Conservation (phyloP, 2,888 invertebrate genomes). For the Chrysolina haemoptera region DNA sequence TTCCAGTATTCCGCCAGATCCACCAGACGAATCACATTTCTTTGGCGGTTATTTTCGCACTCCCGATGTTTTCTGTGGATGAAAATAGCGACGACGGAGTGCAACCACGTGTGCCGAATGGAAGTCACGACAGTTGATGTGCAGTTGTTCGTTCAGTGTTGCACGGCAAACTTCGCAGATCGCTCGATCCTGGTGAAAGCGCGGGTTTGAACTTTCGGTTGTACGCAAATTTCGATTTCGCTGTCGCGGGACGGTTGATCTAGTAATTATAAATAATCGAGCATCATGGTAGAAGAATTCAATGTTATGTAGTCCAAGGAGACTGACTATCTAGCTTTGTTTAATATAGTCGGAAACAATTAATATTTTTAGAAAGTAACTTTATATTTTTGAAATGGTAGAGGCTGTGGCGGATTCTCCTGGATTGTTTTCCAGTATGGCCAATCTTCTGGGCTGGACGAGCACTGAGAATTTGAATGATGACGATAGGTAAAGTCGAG, state of each 20-base stretch:
- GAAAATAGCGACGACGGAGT: conserved; percentile 17
- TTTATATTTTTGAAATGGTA: conserved; percentile 44
- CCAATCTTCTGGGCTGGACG: conserved; percentile 60
- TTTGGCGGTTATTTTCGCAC: neutral
- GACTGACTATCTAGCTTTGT: neutral
- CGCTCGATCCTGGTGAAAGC: neutral
- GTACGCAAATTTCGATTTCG: neutral
- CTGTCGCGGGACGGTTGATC: neutral
- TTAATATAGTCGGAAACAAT: neutral
- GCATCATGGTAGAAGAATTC: neutral
- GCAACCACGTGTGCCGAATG: conserved; percentile 38
- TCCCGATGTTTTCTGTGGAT: neutral
- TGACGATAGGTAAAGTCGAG: conserved; percentile 60
- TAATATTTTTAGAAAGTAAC: conserved; percentile 5
- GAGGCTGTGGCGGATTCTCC: conserved; percentile 56
- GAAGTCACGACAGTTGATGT: conserved; percentile 44
- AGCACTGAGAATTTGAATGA: conserved; percentile 52
- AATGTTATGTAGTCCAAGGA: neutral
- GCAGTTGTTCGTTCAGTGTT: conserved; percentile 44
- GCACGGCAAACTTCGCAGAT: conserved; percentile 6
- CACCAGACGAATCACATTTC: neutral
- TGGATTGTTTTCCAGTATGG: conserved; percentile 60
- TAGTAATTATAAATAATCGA: neutral
- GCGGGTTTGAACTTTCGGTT: neutral
- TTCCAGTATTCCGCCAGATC: neutral